A percentile compares a stretch with the other conserved stretches of the same genome.
Evolutionary conservation across 2,888 invertebrate genomes (phyloP).

Genomic region (Eretmocerus hayati): DNA sequence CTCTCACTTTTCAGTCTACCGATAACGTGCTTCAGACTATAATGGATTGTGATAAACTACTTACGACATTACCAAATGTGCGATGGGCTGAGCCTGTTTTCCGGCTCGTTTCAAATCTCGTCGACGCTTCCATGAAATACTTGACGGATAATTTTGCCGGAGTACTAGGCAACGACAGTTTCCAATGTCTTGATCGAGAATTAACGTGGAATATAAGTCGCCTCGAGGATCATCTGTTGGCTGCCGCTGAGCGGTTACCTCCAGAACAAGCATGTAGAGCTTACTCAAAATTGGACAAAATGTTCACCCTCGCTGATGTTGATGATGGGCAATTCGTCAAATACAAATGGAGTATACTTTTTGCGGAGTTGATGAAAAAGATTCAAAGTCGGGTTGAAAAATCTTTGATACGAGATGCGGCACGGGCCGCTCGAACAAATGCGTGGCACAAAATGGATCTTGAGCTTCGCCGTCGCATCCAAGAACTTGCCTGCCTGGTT

Average conservation of each 20-base stretch:
- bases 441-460: constrained; percentile 61
- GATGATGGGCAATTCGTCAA: constrained; percentile 44
- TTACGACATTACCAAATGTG: constrained; percentile 68
- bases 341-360: constrained; percentile 51
- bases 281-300: constrained; percentile 51
- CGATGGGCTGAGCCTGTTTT: constrained; percentile 80
- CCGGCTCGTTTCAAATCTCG: constrained; percentile 68
- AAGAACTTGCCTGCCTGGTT: constrained; percentile 56
- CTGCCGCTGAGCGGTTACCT: constrained; percentile 70
- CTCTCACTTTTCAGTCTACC: constrained; percentile 51
- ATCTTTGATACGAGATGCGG: constrained; percentile 64
- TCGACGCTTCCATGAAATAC: constrained; percentile 74
- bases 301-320: constrained; percentile 34
- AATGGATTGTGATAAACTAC: constrained; percentile 74
- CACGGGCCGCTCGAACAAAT: constrained; percentile 57
- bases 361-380: constrained; percentile 55
- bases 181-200: constrained; percentile 62
- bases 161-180: constrained; percentile 63
- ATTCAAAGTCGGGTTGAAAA: constrained; percentile 63
- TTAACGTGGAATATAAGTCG: constrained; percentile 67
- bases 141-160: constrained; percentile 70
- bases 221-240: constrained; percentile 71
- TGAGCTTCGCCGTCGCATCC: constrained; percentile 57
- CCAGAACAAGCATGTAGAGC: constrained; percentile 79
- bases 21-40: constrained; percentile 79